Conservation (phyloP, 92 coral and sea anemone genomes). For the Scolanthus callimorphus region DNA sequence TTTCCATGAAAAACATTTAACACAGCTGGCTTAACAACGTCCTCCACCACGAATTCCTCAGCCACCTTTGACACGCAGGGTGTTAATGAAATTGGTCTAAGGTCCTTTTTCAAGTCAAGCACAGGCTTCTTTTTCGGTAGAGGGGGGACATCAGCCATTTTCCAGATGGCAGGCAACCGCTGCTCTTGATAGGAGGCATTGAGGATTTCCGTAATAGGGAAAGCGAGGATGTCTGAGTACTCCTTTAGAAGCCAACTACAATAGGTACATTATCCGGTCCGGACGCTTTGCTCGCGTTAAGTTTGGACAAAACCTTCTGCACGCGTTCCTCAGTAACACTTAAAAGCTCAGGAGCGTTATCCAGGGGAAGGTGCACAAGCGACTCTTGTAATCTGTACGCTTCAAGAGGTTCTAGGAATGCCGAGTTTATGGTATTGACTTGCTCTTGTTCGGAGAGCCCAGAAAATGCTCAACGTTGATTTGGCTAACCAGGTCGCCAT, state of each 20-base stretch:
- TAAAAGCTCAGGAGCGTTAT: constrained; percentile 9
- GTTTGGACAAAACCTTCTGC: constrained; percentile 13
- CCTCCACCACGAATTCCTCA: no score
- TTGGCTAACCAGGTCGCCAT: constrained; percentile 2
- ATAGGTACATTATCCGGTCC: constrained; percentile 28
- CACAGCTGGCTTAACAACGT: constrained; percentile 36
- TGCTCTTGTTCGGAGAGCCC: constrained; percentile 13
- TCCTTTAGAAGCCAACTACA: no score
- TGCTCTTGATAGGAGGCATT: no score
- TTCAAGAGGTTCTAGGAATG: constrained; percentile 32
- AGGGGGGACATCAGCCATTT: no score
- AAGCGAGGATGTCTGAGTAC: no score
- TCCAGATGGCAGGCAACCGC: no score
- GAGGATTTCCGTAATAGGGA: no score
- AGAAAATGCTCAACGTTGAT: constrained; percentile 10
- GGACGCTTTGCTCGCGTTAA: constrained; percentile 21
- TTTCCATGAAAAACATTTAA: no score
- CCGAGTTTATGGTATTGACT: constrained; percentile 17
- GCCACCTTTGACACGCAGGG: no score
- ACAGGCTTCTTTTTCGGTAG: constrained; percentile 27
- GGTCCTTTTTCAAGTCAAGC: constrained; percentile 17
- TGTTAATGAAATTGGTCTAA: no score
- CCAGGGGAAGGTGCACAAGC: constrained; percentile 4
- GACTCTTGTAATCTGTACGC: constrained; percentile 12
- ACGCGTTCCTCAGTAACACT: constrained; percentile 5